These are phyloP conservation scores for Amiota communis DNA, from an alignment of 2,888 invertebrate species.

Conservation along the genomic window DNA sequence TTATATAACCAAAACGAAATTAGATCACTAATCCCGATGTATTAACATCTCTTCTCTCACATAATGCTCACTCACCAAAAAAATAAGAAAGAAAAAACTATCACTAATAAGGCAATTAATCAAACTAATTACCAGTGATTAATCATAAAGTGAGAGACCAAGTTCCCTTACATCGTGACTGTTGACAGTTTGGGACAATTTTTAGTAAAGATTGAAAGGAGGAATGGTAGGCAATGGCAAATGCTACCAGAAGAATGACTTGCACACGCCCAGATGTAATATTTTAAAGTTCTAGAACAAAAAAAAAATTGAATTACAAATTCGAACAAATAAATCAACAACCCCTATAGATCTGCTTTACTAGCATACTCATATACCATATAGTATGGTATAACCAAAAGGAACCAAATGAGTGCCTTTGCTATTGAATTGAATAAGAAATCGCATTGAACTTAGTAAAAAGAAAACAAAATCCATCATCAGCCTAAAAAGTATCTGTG, in stretches of 20 bases:
- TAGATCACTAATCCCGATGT: too few relatives aligned
- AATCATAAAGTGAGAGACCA: slow-evolving; percentile 51
- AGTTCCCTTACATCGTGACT: slow-evolving; percentile 1
- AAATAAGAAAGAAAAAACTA: slow-evolving; percentile 38
- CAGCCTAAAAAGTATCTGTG: slow-evolving; percentile 41
- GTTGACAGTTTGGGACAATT: slow-evolving; percentile 50
- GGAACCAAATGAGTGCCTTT: slow-evolving; percentile 8
- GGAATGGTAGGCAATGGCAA: not conserved
- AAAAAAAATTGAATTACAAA: slow-evolving; percentile 47
- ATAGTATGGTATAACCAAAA: not conserved
- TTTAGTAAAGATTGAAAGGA: too few relatives aligned
- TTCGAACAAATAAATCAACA: slow-evolving; percentile 56
- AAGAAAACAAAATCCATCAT: slow-evolving; percentile 53
- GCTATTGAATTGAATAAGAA: not conserved
- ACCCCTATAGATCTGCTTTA: slow-evolving; percentile 16
- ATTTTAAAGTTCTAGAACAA: slow-evolving; percentile 39
- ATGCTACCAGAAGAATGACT: not conserved
- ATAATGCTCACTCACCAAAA: not conserved
- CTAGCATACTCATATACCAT: not conserved
- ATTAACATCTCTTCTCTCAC: too few relatives aligned
- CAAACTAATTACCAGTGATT: slow-evolving; percentile 66
- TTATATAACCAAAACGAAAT: slow-evolving; percentile 30
- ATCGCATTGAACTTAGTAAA: slow-evolving; percentile 5
- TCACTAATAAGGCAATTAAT: slow-evolving; percentile 66
- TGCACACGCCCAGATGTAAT: slow-evolving; percentile 31